Evolutionary conservation across 2,113 vertebrate genomes (phyloP).

Genomic region (Atractosteus spatula): DNA sequence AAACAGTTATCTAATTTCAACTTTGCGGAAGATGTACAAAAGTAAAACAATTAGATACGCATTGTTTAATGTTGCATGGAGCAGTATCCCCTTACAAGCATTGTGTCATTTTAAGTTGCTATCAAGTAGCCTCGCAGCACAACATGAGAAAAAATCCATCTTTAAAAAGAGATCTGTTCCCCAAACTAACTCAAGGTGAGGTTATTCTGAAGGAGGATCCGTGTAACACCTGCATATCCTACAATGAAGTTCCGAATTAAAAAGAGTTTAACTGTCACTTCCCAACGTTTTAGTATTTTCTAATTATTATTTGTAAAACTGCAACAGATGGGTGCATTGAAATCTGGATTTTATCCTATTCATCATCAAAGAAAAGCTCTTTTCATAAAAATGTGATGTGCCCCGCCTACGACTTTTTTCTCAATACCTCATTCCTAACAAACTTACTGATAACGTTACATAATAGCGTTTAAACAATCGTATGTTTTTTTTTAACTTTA

Average conservation of each 20-base stretch:
- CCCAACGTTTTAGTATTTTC: background rate
- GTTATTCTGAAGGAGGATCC: constrained; percentile 6
- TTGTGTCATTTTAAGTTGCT: constrained; percentile 45
- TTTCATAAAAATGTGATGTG: constrained; percentile 36
- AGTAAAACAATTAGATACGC: constrained; percentile 37
- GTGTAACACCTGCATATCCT: constrained; percentile 14
- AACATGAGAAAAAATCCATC: constrained; percentile 46
- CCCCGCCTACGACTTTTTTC: constrained; percentile 42
- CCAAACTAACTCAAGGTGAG: constrained; percentile 33
- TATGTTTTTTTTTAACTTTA: background rate
- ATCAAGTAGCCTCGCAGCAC: constrained; percentile 39
- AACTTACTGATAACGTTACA: constrained; percentile 11
- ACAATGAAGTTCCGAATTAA: background rate
- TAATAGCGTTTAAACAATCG: background rate
- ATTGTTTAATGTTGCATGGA: constrained; percentile 35
- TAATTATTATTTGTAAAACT: constrained; percentile 50
- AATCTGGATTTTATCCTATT: constrained; percentile 45
- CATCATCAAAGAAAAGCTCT: constrained; percentile 39
- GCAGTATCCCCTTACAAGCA: constrained; percentile 35
- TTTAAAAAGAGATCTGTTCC: constrained; percentile 37
- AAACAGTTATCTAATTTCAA: constrained; percentile 50
- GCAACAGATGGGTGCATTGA: constrained; percentile 60
- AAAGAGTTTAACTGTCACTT: background rate
- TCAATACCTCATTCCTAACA: constrained; percentile 36
- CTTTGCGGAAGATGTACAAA: constrained; percentile 47